Evolutionary conservation across 2,797 vertebrate genomes (phyloP).

Genomic region (Epinephelus awoara): DNA sequence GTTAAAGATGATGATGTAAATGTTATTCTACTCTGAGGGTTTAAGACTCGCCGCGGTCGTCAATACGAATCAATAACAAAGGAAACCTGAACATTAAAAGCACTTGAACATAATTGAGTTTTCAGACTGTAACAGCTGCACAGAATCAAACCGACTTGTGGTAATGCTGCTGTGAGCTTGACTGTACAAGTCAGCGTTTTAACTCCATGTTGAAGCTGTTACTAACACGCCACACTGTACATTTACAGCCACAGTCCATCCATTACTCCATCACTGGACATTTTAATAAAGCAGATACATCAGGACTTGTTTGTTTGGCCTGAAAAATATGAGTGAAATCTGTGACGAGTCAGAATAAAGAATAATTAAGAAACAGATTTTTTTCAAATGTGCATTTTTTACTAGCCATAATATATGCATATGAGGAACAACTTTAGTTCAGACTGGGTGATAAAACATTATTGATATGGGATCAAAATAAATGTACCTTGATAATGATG

Average conservation of each 20-base stretch:
- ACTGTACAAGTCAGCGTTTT: conserved; percentile 5
- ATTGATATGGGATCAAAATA: no score
- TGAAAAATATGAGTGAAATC: no score
- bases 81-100: conserved; percentile 46
- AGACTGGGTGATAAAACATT: no score
- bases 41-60: neutral
- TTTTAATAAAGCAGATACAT: conserved; percentile 5
- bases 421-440: no score
- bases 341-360: no score
- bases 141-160: neutral
- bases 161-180: neutral
- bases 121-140: neutral
- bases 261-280: conserved; percentile 7
- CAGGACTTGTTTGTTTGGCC: neutral
- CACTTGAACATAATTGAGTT: conserved; percentile 46
- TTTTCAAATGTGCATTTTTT: no score
- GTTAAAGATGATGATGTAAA: conserved; percentile 52
- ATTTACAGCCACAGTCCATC: neutral
- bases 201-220: neutral
- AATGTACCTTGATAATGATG: no score
- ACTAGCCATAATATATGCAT: no score
- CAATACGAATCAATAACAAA: conserved; percentile 48
- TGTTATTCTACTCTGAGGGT: conserved; percentile 28
- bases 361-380: no score
- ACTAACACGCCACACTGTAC: neutral